Base-by-base conservation (phyloP, 1,140 invertebrate species). In the Diabrotica virgifera region DNA sequence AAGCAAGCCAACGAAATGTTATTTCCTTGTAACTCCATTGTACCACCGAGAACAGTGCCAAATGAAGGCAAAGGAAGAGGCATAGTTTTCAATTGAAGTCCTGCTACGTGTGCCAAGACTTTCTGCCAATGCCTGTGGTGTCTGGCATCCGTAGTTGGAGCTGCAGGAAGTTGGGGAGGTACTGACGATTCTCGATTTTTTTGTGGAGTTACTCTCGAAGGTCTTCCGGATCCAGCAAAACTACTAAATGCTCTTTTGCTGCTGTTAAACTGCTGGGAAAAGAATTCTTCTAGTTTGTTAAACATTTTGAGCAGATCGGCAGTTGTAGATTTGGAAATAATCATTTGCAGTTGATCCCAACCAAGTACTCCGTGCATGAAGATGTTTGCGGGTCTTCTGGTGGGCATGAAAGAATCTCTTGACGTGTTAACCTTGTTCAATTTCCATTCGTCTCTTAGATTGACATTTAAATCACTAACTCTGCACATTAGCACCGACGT, bases 241-340 rank as follows among this genome's bases (percentile, higher is more conserved):
- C 76, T 74, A 61, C 76, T 93, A 77, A 96, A 95, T 6, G 95
- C 93, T 6, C 93, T 84, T 79, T 95, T 95, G 71, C 92, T 94
- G 64, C 92, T 95, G 74, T 95, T 95, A 77, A 96, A 96, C 80
- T 96, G 94, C 76, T 97, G 93, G 54, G 90, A 91, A 78, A 98
- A 98, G 81, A 98, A 99, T 82, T 98, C 96, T 74, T 98, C 95
- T 7, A 98, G 82, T 79, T 97, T 97, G 60, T 93, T 90, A 75
- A 93, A 94, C 92, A 98, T 97, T 82, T 98, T 98, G 3, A 98
- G 82, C 14, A 98, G 81, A 82, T 99, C 96, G 0, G 95, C 94
- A 0, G 95, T 98, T 0, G 96, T 98, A 35, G 95, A 97, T 79
- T 96, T 92, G 11, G 92, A 95, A 72, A 99, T 97, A 86, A 98